Percentiles rank a stretch among this genome's conserved stretches.
Evolutionary conservation across 2,113 vertebrate genomes (phyloP).

Genomic region (Rafetus swinhoei): DNA sequence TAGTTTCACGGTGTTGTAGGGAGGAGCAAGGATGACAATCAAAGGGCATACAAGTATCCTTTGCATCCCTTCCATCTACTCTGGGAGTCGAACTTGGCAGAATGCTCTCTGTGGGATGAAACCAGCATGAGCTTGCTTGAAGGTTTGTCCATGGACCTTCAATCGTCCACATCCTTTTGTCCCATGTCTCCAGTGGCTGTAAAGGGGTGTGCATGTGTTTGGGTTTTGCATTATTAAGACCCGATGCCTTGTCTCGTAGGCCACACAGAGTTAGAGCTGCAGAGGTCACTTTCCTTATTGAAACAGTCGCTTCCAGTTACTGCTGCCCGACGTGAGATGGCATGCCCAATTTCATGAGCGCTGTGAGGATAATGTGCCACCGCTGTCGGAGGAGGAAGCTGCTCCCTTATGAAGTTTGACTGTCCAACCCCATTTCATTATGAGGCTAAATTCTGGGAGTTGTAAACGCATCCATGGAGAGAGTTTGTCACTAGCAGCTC

Average conservation of each 20-base stretch:
- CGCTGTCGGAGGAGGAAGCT: neutral
- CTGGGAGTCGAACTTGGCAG: neutral
- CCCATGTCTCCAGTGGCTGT: neutral
- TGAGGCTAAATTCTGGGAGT: no score
- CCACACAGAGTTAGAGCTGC: neutral
- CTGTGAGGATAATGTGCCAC: no score
- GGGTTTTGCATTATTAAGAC: neutral
- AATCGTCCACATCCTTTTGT: neutral
- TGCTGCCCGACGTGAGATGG: neutral
- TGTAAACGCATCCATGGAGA: neutral
- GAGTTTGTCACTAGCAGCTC: neutral
- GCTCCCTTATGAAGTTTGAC: neutral
- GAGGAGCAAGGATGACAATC: neutral
- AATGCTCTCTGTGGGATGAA: neutral
- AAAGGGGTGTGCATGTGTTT: neutral
- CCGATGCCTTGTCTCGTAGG: neutral
- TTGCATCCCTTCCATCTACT: neutral
- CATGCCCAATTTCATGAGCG: neutral
- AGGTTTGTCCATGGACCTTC: neutral
- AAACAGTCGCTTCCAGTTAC: neutral
- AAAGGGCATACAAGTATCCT: neutral
- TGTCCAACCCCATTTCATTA: no score
- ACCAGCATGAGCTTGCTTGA: neutral
- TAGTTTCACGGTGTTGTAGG: neutral
- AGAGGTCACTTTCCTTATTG: neutral